Base-by-base conservation (phyloP, 2,113 vertebrate genomes). In the Macroglossus sobrinus region DNA sequence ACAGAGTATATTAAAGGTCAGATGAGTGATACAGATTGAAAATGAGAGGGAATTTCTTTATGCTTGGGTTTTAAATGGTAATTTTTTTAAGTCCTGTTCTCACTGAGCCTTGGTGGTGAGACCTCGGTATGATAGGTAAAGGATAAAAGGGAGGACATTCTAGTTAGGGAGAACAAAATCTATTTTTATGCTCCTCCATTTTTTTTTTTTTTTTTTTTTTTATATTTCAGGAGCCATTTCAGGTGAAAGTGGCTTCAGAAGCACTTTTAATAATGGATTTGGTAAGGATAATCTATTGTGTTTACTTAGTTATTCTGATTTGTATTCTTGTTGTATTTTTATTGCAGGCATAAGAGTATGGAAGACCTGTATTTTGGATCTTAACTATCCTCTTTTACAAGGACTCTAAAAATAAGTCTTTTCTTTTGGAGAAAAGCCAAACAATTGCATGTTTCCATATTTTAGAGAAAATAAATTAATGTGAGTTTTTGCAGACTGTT, bases 241-340 rank as follows among this genome's bases (percentile, higher is more conserved):
- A 98, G 97, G 99, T 99, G 82, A 98, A 98, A 86, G 99, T 99
- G 75, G 99, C 99, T 98, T 99, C 99, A 1, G 99, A 99, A 98
- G 99, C 99, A 89, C 99, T 99, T 97, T 96, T 99, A 89, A 99
- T 99, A 95, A 99, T 99, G 99, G 99, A 99, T 98, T 99, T 99
- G 99, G 99, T 99, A 99, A 98, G 99, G 91, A 97, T 91, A 79
- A 82, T 71, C 80, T 88, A 47, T 87, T 91, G 71, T 86, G 74
- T 96, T 92, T 81, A 74, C 50, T 95, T 94, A 82, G 85, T 95
- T 84, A 84, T 94, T 94, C 95, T 97, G 96, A 95, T 97, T 92
- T 97, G 38, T 95, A 59, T 93, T 97, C 78, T 96, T 93, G 72
- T 93, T 93, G 72, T 95, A 96, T 96, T 97, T 97, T 92, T 96